A percentile compares a stretch with the other conserved stretches of the same genome.
phyloP scores from a whole-genome alignment of 2,888 invertebrate species.

The Drosophila leonis region DNA sequence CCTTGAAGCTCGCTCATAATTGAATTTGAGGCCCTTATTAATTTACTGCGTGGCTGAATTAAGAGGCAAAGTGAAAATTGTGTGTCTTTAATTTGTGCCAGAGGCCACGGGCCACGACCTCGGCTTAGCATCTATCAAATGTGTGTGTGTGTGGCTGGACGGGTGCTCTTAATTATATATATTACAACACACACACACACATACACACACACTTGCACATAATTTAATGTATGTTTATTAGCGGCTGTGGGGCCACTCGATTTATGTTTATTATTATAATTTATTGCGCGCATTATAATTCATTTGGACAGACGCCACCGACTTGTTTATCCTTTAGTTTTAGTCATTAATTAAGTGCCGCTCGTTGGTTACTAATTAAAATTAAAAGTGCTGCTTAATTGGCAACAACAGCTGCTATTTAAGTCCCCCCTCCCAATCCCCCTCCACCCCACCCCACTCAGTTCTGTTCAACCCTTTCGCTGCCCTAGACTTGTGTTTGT shows the following conservation, averaged over 20 bases:
- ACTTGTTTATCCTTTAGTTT: slow-evolving; percentile 59
- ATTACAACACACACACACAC: slow-evolving; percentile 2
- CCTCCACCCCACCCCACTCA: neutral
- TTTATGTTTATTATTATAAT: slow-evolving; percentile 73
- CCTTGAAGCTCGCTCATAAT: slow-evolving; percentile 14
- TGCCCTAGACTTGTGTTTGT: neutral
- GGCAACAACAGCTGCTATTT: slow-evolving; percentile 60
- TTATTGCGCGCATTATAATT: slow-evolving; percentile 70
- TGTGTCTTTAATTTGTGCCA: slow-evolving; percentile 26
- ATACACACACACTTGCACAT: neutral
- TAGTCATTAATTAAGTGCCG: slow-evolving; percentile 70
- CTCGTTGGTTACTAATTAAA: slow-evolving; percentile 71
- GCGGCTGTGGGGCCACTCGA: slow-evolving; percentile 42
- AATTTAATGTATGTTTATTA: slow-evolving; percentile 54
- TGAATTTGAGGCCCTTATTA: slow-evolving; percentile 23
- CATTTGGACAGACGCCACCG: slow-evolving; percentile 52
- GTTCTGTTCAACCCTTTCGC: neutral
- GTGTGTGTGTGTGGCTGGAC: slow-evolving; percentile 28
- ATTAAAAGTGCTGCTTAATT: slow-evolving; percentile 73
- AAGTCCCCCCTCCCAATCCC: neutral
- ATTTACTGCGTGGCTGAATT: slow-evolving; percentile 30
- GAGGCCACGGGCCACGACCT: slow-evolving; percentile 1
- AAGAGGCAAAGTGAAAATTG: slow-evolving; percentile 21
- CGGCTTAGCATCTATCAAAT: slow-evolving; percentile 60
- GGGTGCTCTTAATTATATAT: slow-evolving; percentile 66